Base-by-base conservation (phyloP, 2,113 vertebrate species). In the Octodon degus region DNA sequence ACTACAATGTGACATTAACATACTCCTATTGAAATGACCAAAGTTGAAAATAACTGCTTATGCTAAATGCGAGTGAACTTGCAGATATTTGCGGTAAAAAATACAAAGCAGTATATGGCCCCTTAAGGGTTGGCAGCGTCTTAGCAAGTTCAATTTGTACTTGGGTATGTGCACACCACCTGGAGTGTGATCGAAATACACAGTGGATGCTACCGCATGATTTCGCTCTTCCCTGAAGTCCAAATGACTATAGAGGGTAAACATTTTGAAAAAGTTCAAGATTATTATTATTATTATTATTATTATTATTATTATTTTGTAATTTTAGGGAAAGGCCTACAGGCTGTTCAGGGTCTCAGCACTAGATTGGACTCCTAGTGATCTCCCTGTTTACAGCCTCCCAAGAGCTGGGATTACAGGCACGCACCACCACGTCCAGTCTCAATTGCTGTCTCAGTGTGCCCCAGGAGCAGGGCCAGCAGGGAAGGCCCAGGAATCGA, bases 61-160 rank as follows among this genome's bases (percentile, higher is more conserved):
- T 81, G 40, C 14, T 16, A 94, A 90, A 81, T 80, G 24, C 34
- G 90, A 53, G n/a, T 30, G 20, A 90, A 68, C 62, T 87, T 80
- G 87, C 47, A 80, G 65, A 76, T 13, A 55, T 80, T 84, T 47
- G n/a, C 87, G 32, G n/a, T 87, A 43, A 32, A 95, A 88, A 87
- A 90, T 85, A 16, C n/a, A 90, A 85, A 94, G 55, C 25, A 83
- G 53, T 37, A 37, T 1, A 37, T 1, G 84, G 11, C 10, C 55
- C 80, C 77, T 90, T 84, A 76, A n/a, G 4, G 63, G 27, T 76
- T 92, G 91, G 58, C 27, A 50, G 25, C 74, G 82, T 97, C 55
- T 90, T 87, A 58, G 58, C 62, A 60, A 82, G 60, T 91, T 92
- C 92, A 92, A 90, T 6, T 77, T 90, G 60, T 25, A 91, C 65